Conservation (phyloP, 64 coral and sea anemone species). For the Montipora foliosa region DNA sequence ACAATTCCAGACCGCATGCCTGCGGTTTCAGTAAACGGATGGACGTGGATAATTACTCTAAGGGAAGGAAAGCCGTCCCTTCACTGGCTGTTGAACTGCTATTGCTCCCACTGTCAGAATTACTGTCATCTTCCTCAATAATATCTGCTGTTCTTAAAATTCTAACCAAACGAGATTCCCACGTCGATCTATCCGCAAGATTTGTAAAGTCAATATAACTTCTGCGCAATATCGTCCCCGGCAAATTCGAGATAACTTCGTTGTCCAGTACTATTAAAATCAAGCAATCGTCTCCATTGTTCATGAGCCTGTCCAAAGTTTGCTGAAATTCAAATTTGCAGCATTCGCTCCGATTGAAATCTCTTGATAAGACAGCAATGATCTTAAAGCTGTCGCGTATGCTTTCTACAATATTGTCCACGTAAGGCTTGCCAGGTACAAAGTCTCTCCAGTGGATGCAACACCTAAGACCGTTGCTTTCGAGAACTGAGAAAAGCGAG, state of each 20-base stretch:
- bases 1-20: no score
- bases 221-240: not conserved
- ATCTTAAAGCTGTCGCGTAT: conserved; percentile 44
- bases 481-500: not conserved
- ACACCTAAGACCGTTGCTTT: conserved; percentile 11
- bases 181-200: not conserved
- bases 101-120: not conserved
- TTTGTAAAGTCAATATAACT: conserved; percentile 27
- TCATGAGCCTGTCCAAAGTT: conserved; percentile 5
- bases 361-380: conserved; percentile 29
- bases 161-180: not conserved
- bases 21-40: no score
- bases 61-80: not conserved
- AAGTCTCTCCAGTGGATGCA: conserved; percentile 56
- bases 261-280: conserved; percentile 20
- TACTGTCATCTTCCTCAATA: not conserved
- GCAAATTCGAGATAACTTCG: not conserved
- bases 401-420: conserved; percentile 34
- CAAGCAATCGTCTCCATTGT: conserved; percentile 11
- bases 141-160: not conserved
- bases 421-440: not conserved
- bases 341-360: not conserved
- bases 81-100: not conserved
- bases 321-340: conserved; percentile 9
- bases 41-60: no score